phyloP scores from a whole-genome alignment of 2,888 invertebrate species.

The Drosophila borborema region DNA sequence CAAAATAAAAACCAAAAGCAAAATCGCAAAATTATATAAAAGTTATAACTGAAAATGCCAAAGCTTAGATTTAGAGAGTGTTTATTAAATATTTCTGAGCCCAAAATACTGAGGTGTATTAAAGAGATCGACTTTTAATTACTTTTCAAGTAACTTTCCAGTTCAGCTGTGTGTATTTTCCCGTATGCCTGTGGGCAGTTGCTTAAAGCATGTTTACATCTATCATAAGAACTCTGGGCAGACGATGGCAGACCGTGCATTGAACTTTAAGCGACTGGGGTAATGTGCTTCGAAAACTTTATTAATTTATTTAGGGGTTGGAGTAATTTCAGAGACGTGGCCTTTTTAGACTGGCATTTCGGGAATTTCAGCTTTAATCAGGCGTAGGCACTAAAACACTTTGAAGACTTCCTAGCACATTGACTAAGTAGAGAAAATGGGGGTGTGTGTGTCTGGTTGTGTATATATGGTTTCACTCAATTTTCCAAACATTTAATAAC shows the following conservation, averaged over 20 bases:
- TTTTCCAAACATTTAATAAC: conserved; percentile 33
- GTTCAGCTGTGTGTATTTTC: conserved; percentile 11
- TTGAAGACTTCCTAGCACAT: conserved; percentile 29
- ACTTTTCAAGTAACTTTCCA: conserved; percentile 29
- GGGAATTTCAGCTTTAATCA: conserved; percentile 38
- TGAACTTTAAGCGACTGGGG: conserved; percentile 20
- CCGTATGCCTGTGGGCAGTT: conserved; percentile 15
- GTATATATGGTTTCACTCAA: conserved; percentile 4
- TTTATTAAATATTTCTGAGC: conserved; percentile 36
- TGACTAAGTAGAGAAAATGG: not conserved
- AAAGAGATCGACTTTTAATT: conserved; percentile 17
- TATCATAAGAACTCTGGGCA: conserved; percentile 32
- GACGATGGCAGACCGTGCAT: conserved; percentile 1
- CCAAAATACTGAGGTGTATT: not conserved
- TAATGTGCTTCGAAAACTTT: conserved; percentile 15
- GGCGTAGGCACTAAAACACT: conserved; percentile 19
- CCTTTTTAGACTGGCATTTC: conserved; percentile 1
- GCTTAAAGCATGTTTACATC: conserved; percentile 37
- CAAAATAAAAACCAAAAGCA: no score
- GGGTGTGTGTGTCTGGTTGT: not conserved
- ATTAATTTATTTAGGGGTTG: conserved; percentile 20
- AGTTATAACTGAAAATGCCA: conserved; percentile 12
- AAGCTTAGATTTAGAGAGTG: conserved; percentile 11
- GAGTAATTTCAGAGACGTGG: not conserved
- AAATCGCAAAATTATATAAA: conserved; percentile 28